Conservation (phyloP, 1,140 invertebrate genomes). For the Mactra quadrangularis region DNA sequence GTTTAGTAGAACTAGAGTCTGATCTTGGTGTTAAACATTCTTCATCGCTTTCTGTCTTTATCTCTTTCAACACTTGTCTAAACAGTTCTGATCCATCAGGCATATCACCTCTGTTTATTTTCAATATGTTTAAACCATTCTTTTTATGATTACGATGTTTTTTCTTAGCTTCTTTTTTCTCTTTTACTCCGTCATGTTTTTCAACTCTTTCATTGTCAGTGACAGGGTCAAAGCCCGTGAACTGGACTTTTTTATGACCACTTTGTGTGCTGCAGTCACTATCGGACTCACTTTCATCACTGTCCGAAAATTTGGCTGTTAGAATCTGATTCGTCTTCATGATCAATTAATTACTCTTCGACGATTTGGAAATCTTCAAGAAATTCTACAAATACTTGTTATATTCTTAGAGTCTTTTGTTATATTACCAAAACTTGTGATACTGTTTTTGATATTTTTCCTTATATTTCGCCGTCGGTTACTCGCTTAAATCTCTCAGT, state of each 20-base stretch:
- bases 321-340: conserved; percentile 17
- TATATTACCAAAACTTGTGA: too few species aligned
- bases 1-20: conserved; percentile 5
- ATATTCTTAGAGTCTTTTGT: too few species aligned
- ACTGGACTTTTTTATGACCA: conserved; percentile 37
- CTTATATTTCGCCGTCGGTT: too few species aligned
- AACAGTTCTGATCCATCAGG: conserved; percentile 42
- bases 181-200: too few species aligned
- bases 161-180: conserved; percentile 13
- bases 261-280: conserved; percentile 26
- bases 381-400: too few species aligned
- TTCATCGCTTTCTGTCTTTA: conserved; percentile 19
- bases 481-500: too few species aligned
- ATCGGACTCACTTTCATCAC: conserved; percentile 37
- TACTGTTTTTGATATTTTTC: too few species aligned
- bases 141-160: background rate
- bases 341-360: too few species aligned
- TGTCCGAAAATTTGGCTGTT: background rate
- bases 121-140: background rate
- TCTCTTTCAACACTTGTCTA: conserved; percentile 47
- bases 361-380: too few species aligned
- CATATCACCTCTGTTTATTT: conserved; percentile 43
- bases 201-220: background rate
- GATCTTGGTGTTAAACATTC: conserved; percentile 22
- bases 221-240: background rate